Evolutionary conservation across 2,888 invertebrate species (phyloP), one percentile per base, ranked within the genome.

Genomic region (Ptychoptera albimana): DNA sequence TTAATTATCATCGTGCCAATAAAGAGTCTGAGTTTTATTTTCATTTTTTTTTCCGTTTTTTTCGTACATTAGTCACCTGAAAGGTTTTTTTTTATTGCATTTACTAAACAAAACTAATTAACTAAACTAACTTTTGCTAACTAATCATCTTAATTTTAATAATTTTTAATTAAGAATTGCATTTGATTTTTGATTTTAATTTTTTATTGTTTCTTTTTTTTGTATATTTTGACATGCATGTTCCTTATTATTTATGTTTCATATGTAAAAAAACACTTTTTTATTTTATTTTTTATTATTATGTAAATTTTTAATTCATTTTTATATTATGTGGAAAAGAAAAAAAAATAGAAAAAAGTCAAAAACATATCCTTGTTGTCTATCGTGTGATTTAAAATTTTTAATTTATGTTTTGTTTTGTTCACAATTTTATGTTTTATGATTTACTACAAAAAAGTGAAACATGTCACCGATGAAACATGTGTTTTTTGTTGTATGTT

Each of bases 161-260:
- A 3, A 23, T 23, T 23, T 23, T 23, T 23, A 23, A 23, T 53
- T 58, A 54, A 54, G 51, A 57, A 59, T n/a, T 50, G 55, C 61
- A 60, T 61, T 61, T 59, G 58, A 60, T 55, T 58, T 57, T 64
- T 58, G 60, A 55, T 57, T 55, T 55, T 50, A 35, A 35, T 47
- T 47, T 48, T 48, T 45, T 52, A 51, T 45, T 32, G n/a, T 13
- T 40, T 40, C 31, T 12, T 29, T 32, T 31, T 40, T n/a, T 8
- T 12, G 12, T 12, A 13, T 31, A 13, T 48, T 37, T 42, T 47
- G 23, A 45, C 39, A 50, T 52, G 52, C 52, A 46, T 54, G 49
- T 53, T 54, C 50, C 50, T 55, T 44, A 54, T 34, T 43, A 45
- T 47, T 34, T 48, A 42, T 45, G 37, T 40, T 31, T 42, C 45